These are phyloP conservation scores for Goniozus legneri DNA, from an alignment of 1,140 invertebrate species.

Conservation along the genomic window DNA sequence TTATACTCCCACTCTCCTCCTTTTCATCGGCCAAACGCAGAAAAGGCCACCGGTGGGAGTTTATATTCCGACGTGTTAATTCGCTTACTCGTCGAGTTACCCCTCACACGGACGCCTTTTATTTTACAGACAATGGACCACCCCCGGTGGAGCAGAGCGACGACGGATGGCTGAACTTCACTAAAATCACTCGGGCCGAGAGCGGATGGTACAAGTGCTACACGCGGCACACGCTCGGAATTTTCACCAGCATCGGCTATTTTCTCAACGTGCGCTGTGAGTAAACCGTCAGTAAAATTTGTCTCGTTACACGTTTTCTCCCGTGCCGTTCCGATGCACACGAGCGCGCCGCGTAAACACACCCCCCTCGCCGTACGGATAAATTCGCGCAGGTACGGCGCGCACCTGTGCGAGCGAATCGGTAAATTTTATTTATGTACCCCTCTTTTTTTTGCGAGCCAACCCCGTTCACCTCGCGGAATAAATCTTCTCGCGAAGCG, in stretches of 20 bases:
- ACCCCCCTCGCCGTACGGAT: too few species aligned
- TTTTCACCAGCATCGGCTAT: slow-evolving; percentile 85
- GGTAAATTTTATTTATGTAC: too few species aligned
- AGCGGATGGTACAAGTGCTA: slow-evolving; percentile 89
- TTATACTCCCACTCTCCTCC: too few species aligned
- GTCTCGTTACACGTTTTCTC: too few species aligned
- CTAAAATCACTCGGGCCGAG: slow-evolving; percentile 69
- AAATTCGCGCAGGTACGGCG: too few species aligned
- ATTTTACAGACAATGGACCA: slow-evolving; percentile 57
- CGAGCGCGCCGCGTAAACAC: too few species aligned
- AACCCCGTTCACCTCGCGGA: too few species aligned
- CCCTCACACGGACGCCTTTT: too few species aligned
- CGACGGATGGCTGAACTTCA: slow-evolving; percentile 80
- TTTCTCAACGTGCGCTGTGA: slow-evolving; percentile 83
- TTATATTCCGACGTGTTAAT: slow-evolving; percentile 25
- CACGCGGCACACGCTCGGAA: slow-evolving; percentile 73
- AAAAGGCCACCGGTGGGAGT: slow-evolving; percentile 12
- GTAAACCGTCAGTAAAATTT: slow-evolving; percentile 52
- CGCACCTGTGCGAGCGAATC: too few species aligned
- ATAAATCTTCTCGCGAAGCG: not conserved
- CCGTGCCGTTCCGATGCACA: too few species aligned
- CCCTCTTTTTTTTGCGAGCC: too few species aligned
- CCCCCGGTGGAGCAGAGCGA: slow-evolving; percentile 64
- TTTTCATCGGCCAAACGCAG: too few species aligned
- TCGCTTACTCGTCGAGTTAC: slow-evolving; percentile 15